Percentiles rank a stretch among this genome's conserved stretches.
Evolutionary conservation across 2,888 invertebrate species (phyloP).

Genomic region (Argynnis bischoffii): DNA sequence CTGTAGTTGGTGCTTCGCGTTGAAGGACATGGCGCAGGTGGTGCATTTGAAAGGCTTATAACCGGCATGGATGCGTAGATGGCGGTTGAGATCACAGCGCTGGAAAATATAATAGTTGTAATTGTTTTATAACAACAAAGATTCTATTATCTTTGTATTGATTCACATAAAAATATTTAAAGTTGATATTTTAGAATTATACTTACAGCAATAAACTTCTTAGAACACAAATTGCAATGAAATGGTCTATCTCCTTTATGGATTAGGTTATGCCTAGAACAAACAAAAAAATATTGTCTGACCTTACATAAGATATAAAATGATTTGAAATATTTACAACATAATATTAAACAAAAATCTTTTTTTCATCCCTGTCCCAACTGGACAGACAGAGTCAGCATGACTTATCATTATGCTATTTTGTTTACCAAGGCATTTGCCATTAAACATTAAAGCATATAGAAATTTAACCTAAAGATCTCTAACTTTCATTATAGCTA

Average conservation of each 20-base stretch:
- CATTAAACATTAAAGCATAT: too few species aligned
- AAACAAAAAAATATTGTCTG: conserved; percentile 8
- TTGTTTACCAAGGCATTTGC: too few species aligned
- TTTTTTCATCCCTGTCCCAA: too few species aligned
- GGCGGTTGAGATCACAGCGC: conserved; percentile 79
- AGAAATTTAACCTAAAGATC: too few species aligned
- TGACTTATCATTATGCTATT: too few species aligned
- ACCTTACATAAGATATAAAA: background rate
- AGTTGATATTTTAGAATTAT: background rate
- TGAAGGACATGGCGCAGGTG: conserved; percentile 78
- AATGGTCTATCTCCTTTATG: conserved; percentile 78
- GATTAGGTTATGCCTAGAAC: conserved; percentile 76
- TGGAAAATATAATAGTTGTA: conserved; percentile 50
- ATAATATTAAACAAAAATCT: background rate
- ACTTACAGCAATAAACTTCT: conserved; percentile 79
- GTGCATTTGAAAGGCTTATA: conserved; percentile 78
- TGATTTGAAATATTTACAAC: too few species aligned
- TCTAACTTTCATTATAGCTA: too few species aligned
- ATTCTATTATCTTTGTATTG: too few species aligned
- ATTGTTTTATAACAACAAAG: background rate
- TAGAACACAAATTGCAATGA: conserved; percentile 71
- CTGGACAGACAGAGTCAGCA: too few species aligned
- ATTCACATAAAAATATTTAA: too few species aligned
- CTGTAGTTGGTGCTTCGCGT: conserved; percentile 79
- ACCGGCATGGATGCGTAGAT: conserved; percentile 78